Evolutionary conservation across 2,797 vertebrate species (phyloP).

Genomic region (Danionella dracula): DNA sequence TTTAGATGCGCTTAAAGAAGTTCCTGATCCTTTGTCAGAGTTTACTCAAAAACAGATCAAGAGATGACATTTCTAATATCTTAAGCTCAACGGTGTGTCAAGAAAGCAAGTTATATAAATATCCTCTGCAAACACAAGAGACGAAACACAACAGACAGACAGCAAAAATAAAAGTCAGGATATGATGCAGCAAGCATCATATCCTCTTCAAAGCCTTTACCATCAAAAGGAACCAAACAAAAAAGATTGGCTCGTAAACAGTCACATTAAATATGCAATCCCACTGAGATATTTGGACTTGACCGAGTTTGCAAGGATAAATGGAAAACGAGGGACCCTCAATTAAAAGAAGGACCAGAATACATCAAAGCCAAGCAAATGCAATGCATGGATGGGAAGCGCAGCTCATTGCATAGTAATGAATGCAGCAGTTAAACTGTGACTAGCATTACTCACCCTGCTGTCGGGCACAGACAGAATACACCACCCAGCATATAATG

Average conservation of each 20-base stretch:
- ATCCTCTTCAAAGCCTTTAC: conserved; percentile 32
- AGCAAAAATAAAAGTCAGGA: conserved; percentile 1
- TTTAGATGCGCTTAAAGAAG: neutral
- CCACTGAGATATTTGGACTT: conserved; percentile 39
- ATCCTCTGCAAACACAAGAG: neutral
- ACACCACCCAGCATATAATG: neutral
- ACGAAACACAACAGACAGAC: neutral
- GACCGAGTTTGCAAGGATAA: conserved; percentile 20
- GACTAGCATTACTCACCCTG: conserved; percentile 3
- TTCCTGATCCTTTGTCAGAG: neutral
- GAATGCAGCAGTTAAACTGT: conserved; percentile 17
- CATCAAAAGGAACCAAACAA: conserved; percentile 47
- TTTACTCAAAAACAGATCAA: neutral
- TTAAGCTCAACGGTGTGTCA: conserved; percentile 9
- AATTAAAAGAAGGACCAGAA: conserved; percentile 13
- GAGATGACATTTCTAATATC: neutral
- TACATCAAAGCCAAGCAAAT: conserved; percentile 29
- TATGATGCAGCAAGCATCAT: neutral
- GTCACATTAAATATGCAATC: conserved; percentile 65
- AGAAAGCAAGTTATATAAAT: neutral
- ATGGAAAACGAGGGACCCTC: conserved; percentile 11
- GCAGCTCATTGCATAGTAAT: conserved; percentile 8
- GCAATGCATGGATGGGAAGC: conserved; percentile 24
- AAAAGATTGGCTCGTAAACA: conserved; percentile 59
- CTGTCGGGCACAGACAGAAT: neutral